Base-by-base conservation (phyloP, 2,888 invertebrate species). In the Drosophila trichaetosa region DNA sequence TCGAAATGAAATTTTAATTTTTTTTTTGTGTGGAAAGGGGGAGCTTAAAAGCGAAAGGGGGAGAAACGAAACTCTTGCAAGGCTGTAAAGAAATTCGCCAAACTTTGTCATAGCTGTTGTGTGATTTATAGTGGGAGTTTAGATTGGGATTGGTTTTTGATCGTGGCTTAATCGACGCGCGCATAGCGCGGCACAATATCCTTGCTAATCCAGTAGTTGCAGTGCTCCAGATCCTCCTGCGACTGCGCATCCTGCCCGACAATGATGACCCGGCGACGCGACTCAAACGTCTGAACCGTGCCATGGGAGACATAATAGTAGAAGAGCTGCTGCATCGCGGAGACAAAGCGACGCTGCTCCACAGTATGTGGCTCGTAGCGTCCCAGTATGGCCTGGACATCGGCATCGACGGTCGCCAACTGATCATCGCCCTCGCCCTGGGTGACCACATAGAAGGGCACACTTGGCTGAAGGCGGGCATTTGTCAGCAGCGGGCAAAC, bases 301-400 rank as follows among this genome's bases (percentile, higher is more conserved):
- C 96, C 97, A 79, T 96, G 95, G 94, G 96, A 95, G 2, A 97
- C 96, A 87, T 95, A 98, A 85, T 96, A 95, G 92, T 97, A 97
- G 93, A 98, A 98, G 36, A 97, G 93, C 76, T 96, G 95, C 90
- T 97, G 97, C 94, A 97, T 96, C 16, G 97, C 96, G 0, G 96
- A 95, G 80, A 96, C 95, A 90, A 95, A 97, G 24, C 96, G 94
- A 49, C 96, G 94, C 90, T 97, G 96, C 83, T 96, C 96, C 0
- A 96, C 95, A 46, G 95, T 95, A 82, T 95, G 95, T 0, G 96
- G 95, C 70, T 96, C 95, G 83, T 96, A 97, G 18, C 95, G 94
- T 0, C 96, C 97, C 53, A 98, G 94, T 80, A 98, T 97, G 1
- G 97, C 97, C 61, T 95, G 95, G 0, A 96, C 94, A 90, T 98